phyloP scores from a whole-genome alignment of 37 sponge, comb jelly and placozoan genomes.

The Eunapius fragilis region DNA sequence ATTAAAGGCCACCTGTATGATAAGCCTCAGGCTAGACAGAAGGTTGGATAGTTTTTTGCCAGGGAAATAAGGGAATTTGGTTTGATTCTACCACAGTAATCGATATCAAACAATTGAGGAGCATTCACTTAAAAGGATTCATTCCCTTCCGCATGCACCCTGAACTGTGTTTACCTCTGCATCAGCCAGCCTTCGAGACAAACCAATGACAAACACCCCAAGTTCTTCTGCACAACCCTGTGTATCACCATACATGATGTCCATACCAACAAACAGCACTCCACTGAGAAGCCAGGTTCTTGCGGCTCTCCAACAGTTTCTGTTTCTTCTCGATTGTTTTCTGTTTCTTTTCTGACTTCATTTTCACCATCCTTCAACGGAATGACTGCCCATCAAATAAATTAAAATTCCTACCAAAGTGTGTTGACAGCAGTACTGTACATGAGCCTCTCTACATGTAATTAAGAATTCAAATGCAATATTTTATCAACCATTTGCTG shows the following conservation, averaged over 20 bases:
- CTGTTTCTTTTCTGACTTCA: slow-evolving; percentile 85
- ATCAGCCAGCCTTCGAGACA: slow-evolving; percentile 90
- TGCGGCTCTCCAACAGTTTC: slow-evolving; percentile 88
- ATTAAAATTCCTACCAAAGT: not conserved
- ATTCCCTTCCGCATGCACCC: not conserved
- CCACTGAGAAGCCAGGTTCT: slow-evolving; percentile 66
- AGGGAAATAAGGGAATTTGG: not conserved
- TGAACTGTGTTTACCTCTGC: slow-evolving; percentile 59
- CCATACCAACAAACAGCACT: slow-evolving; percentile 9
- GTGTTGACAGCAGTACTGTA: too few species aligned
- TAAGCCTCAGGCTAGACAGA: not conserved
- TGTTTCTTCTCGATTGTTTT: slow-evolving; percentile 82
- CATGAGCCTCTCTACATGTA: too few species aligned
- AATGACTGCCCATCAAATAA: too few species aligned
- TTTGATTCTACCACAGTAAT: not conserved
- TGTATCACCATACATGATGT: slow-evolving; percentile 13
- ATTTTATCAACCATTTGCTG: too few species aligned
- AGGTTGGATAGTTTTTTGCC: not conserved
- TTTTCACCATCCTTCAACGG: slow-evolving; percentile 59
- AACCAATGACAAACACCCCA: slow-evolving; percentile 95
- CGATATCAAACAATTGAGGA: not conserved
- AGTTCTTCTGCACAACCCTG: slow-evolving; percentile 92
- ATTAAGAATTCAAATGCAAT: too few species aligned
- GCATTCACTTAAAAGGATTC: not conserved
- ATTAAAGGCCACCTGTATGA: not conserved